These are phyloP conservation scores for Chlamydotis undulata DNA, from an alignment of 2,113 vertebrate genomes.

Conservation along the genomic window DNA sequence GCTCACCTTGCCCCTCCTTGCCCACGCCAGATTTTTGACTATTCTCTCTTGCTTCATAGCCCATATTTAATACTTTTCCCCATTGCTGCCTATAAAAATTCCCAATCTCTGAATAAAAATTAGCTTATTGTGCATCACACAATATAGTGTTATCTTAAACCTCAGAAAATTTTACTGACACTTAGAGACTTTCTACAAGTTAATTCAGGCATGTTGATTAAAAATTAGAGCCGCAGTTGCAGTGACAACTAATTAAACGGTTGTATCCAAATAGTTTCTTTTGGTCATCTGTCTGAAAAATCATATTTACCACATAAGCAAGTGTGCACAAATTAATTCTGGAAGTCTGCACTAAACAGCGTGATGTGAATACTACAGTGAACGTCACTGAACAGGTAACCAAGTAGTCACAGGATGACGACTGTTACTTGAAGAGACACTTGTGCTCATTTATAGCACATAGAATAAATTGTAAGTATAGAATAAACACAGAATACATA, in stretches of 20 bases:
- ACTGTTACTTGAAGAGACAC: not conserved
- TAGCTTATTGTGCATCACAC: not conserved
- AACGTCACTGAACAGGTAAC: not conserved
- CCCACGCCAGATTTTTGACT: not conserved
- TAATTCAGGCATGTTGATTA: not conserved
- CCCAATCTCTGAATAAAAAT: not conserved
- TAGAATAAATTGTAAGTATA: not conserved
- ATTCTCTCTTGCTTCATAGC: not conserved
- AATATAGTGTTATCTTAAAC: not conserved
- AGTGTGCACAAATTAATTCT: not conserved
- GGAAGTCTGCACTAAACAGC: not conserved
- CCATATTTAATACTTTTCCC: not conserved
- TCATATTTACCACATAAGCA: not conserved
- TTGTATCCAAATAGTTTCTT: not conserved
- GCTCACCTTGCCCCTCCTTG: not conserved
- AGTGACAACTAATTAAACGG: not conserved
- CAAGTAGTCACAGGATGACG: not conserved
- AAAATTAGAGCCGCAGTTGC: not conserved
- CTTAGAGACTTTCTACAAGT: not conserved
- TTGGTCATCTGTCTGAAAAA: not conserved
- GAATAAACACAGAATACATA: not conserved
- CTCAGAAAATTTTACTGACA: not conserved
- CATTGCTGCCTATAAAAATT: not conserved
- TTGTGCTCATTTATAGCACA: not conserved
- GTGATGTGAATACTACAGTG: not conserved